Evolutionary conservation across 2,888 invertebrate genomes (phyloP).

Genomic region (Micoletzkya japonica): DNA sequence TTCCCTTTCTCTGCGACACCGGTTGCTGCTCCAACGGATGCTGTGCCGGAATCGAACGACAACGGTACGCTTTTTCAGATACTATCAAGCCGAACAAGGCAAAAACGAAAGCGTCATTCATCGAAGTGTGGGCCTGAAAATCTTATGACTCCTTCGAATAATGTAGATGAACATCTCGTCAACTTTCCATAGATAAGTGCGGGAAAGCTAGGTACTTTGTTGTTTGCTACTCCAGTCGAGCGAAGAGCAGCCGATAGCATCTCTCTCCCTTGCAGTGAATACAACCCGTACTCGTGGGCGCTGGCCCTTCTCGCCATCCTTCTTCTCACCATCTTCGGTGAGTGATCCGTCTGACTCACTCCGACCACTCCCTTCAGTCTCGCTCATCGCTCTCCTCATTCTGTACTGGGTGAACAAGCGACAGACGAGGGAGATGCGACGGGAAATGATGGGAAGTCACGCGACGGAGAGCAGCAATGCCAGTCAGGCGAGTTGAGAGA

Average conservation of each 20-base stretch:
- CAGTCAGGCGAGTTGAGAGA: neutral
- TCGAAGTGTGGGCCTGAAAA: too few relatives aligned
- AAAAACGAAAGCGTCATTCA: too few relatives aligned
- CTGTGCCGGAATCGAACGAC: constrained; percentile 51
- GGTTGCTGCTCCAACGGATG: constrained; percentile 58
- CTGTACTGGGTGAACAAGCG: constrained; percentile 27
- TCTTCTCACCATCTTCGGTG: constrained; percentile 42
- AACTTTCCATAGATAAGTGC: neutral
- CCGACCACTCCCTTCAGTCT: neutral
- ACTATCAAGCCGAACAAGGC: too few relatives aligned
- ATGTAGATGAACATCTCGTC: neutral
- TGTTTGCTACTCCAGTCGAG: neutral
- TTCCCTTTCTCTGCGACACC: constrained; percentile 54
- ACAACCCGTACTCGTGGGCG: constrained; percentile 54
- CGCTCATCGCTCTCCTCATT: constrained; percentile 16
- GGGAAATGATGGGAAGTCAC: constrained; percentile 8
- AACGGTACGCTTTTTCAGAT: constrained; percentile 36
- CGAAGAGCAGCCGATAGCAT: too few relatives aligned
- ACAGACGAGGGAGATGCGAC: constrained; percentile 23
- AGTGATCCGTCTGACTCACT: neutral
- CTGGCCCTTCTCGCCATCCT: constrained; percentile 52
- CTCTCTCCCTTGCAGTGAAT: constrained; percentile 35
- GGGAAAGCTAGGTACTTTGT: neutral
- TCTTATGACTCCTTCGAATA: neutral
- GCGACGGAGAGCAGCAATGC: constrained; percentile 26